These are phyloP conservation scores for Scomber scombrus DNA, from an alignment of 2,113 vertebrate genomes.

Conservation along the genomic window DNA sequence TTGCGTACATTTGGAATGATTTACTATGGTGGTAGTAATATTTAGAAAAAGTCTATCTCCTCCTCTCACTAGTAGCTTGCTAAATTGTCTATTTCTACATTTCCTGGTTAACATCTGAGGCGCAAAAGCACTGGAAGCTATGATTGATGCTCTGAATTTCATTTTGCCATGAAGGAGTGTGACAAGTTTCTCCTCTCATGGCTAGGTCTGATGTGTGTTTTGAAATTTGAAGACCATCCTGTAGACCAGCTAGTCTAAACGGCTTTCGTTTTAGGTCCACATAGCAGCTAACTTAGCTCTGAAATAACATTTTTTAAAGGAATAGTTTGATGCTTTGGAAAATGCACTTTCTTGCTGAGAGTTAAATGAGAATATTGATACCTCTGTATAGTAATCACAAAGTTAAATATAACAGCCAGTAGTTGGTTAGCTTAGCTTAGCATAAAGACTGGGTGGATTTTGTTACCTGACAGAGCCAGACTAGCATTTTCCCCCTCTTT, in stretches of 20 bases:
- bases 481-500: neutral
- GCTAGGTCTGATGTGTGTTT: neutral
- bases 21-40: constrained; percentile 54
- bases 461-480: too few relatives aligned
- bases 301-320: too few relatives aligned
- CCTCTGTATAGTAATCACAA: too few relatives aligned
- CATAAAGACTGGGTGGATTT: too few relatives aligned
- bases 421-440: too few relatives aligned
- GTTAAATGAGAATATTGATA: neutral
- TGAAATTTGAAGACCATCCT: neutral
- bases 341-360: neutral
- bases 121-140: constrained; percentile 71
- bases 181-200: neutral
- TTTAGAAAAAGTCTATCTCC: constrained; percentile 63
- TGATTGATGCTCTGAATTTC: neutral
- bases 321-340: too few relatives aligned
- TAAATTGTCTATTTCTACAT: constrained; percentile 61
- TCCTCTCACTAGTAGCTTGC: constrained; percentile 42
- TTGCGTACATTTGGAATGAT: constrained; percentile 67
- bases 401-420: too few relatives aligned
- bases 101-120: constrained; percentile 50
- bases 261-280: neutral
- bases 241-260: neutral
- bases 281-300: too few relatives aligned
- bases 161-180: neutral